Percentiles rank a stretch among this genome's conserved stretches.
These are phyloP conservation scores for Danio albolineatus DNA, from an alignment of 2,797 vertebrate species.

Conservation along the genomic window DNA sequence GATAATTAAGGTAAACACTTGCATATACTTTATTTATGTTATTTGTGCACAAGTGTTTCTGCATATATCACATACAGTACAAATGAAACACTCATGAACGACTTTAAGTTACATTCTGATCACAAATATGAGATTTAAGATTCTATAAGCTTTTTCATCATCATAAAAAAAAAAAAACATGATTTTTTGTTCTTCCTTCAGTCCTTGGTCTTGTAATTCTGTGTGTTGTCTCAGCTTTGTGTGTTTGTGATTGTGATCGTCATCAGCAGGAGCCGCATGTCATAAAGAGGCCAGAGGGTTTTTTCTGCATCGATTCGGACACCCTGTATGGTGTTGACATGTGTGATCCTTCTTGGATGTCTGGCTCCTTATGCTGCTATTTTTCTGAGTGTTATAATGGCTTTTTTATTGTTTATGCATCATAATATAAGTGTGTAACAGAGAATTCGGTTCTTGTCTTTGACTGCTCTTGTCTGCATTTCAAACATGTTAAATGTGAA, in stretches of 20 bases:
- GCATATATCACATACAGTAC: background rate
- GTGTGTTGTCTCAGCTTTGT: background rate
- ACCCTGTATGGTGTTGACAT: constrained; percentile 26
- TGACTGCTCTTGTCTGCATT: constrained; percentile 11
- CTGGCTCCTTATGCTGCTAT: background rate
- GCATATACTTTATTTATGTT: too few relatives aligned
- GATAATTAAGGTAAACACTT: too few relatives aligned
- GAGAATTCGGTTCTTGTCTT: constrained; percentile 3
- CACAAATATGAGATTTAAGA: background rate
- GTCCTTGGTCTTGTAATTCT: background rate
- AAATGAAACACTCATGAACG: background rate
- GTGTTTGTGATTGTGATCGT: constrained; percentile 6
- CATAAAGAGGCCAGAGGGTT: constrained; percentile 5
- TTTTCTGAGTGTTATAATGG: background rate
- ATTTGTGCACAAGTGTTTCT: background rate
- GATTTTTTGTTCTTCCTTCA: background rate
- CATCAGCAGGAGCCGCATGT: background rate
- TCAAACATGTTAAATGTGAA: constrained; percentile 2
- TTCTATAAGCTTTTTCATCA: background rate
- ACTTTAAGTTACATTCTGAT: background rate
- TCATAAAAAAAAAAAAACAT: background rate
- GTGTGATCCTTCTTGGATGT: background rate
- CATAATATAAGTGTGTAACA: constrained; percentile 15
- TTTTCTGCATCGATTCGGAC: constrained; percentile 9
- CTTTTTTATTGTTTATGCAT: background rate